These are phyloP conservation scores for Hafferia zeledoni DNA, from an alignment of 2,797 vertebrate genomes.

Conservation along the genomic window DNA sequence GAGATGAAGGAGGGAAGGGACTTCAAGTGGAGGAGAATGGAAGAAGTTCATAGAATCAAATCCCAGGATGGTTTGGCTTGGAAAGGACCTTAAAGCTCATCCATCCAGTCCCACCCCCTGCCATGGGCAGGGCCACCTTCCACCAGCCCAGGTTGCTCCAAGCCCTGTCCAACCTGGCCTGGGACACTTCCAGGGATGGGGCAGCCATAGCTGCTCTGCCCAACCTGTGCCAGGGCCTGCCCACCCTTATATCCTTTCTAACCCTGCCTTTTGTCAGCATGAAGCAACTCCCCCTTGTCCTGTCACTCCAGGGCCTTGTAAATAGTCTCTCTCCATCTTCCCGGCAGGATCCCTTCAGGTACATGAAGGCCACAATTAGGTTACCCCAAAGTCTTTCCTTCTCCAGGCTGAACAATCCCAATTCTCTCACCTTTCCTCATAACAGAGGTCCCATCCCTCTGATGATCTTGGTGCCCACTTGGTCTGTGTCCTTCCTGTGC, in stretches of 20 bases:
- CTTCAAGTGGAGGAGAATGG: too few species aligned
- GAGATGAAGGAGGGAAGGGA: too few species aligned
- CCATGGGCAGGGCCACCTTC: not conserved
- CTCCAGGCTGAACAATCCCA: not conserved
- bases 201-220: not conserved
- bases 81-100: not conserved
- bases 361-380: accelerated
- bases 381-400: not conserved
- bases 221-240: not conserved
- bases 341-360: accelerated
- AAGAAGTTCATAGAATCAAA: not conserved
- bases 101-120: not conserved
- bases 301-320: not conserved
- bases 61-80: not conserved
- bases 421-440: not conserved
- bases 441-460: not conserved
- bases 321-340: not conserved
- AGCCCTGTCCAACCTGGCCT: accelerated
- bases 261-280: not conserved
- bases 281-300: not conserved
- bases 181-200: not conserved
- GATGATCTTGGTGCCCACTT: not conserved
- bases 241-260: not conserved
- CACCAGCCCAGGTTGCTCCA: accelerated
- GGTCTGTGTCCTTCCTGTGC: not conserved